Evolutionary conservation across 2,113 vertebrate species (phyloP).

Genomic region (Sphyrna mokarran): DNA sequence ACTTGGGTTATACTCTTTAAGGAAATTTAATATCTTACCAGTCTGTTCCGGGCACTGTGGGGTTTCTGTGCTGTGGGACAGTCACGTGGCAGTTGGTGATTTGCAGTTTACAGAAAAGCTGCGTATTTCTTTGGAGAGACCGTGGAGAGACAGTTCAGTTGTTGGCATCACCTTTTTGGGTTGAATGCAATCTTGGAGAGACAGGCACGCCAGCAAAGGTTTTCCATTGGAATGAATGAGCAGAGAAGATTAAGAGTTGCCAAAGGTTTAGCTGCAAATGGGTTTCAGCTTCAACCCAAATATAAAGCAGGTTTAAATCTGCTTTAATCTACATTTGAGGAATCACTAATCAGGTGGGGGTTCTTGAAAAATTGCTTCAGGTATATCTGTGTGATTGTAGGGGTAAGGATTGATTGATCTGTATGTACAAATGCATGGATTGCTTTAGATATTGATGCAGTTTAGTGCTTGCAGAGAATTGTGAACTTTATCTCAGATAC

Average conservation of each 20-base stretch:
- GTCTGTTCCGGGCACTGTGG: not conserved
- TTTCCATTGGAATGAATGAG: not conserved
- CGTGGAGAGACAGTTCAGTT: not conserved
- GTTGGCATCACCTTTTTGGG: not conserved
- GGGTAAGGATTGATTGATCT: not conserved
- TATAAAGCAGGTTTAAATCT: not conserved
- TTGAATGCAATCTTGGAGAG: not conserved
- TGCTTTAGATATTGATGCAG: not conserved
- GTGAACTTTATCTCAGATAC: not conserved
- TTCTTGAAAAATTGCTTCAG: not conserved
- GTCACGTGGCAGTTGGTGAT: not conserved
- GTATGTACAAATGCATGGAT: not conserved
- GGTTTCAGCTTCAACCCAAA: not conserved
- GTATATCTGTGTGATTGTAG: not conserved
- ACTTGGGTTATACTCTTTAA: not conserved
- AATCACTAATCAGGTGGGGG: not conserved
- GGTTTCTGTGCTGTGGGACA: not conserved
- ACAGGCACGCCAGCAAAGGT: not conserved
- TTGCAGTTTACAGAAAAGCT: not conserved
- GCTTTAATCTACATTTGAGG: not conserved
- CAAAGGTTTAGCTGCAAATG: not conserved
- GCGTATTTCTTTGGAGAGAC: too few relatives aligned
- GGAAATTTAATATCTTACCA: not conserved
- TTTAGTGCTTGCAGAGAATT: not conserved
- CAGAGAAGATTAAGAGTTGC: not conserved